These are phyloP conservation scores for Tamias sibiricus DNA, from an alignment of 2,113 vertebrate genomes.

Conservation along the genomic window DNA sequence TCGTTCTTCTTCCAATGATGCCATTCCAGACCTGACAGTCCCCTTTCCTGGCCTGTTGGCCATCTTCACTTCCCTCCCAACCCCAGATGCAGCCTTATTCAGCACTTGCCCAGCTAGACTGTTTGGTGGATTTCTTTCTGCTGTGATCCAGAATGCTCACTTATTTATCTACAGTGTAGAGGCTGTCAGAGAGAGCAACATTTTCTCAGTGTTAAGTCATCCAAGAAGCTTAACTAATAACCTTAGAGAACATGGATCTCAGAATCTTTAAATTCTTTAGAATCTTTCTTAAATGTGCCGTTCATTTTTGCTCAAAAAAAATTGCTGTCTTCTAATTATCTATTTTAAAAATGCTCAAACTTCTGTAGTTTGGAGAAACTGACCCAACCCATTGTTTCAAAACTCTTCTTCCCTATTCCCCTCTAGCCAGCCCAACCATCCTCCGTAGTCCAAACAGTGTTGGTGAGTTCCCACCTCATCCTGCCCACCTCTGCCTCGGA, in stretches of 20 bases:
- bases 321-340: background rate
- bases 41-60: background rate
- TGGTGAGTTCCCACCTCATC: background rate
- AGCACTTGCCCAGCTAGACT: background rate
- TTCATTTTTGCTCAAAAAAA: background rate
- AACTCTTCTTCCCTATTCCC: background rate
- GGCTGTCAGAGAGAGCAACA: background rate
- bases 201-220: background rate
- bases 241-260: background rate
- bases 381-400: background rate
- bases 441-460: background rate
- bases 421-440: background rate
- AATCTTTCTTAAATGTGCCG: conserved; percentile 29
- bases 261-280: background rate
- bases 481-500: background rate
- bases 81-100: background rate
- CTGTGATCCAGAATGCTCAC: background rate
- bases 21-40: background rate
- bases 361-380: background rate
- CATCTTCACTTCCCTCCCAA: background rate
- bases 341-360: background rate
- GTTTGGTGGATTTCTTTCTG: background rate
- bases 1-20: background rate
- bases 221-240: conserved; percentile 15
- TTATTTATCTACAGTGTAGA: background rate